These are phyloP conservation scores for Mergus octosetaceus DNA, from an alignment of 2,797 vertebrate species.

Conservation along the genomic window DNA sequence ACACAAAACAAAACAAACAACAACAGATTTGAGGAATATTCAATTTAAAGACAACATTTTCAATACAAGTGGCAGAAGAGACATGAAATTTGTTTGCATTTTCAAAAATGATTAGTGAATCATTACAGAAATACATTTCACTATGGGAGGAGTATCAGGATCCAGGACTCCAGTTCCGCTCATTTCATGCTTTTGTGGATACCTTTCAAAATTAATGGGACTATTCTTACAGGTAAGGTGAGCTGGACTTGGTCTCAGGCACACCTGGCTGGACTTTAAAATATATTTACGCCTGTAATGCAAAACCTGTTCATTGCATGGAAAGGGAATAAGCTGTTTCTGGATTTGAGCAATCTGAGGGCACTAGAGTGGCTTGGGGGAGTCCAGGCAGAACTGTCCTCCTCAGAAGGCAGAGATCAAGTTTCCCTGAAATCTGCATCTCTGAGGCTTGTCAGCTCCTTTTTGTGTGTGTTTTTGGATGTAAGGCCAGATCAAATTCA, in stretches of 20 bases:
- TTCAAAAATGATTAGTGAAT: slow-evolving; percentile 25
- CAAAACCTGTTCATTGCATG: not conserved
- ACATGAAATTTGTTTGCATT: not conserved
- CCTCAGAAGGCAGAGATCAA: not conserved
- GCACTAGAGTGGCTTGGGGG: accelerated
- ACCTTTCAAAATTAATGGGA: not conserved
- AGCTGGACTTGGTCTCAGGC: not conserved
- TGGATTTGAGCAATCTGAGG: not conserved
- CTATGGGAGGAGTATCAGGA: not conserved
- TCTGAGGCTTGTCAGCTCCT: not conserved
- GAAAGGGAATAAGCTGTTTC: not conserved
- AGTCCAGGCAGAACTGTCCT: not conserved
- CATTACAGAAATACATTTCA: not conserved
- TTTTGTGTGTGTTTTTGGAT: not conserved
- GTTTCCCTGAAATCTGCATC: not conserved
- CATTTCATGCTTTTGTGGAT: not conserved
- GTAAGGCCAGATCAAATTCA: not conserved
- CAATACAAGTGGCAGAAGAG: not conserved
- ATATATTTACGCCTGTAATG: not conserved
- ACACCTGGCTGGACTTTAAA: not conserved
- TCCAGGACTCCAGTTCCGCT: not conserved
- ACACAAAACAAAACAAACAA: too few species aligned
- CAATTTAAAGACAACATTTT: not conserved
- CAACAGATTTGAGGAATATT: not conserved
- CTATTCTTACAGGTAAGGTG: not conserved